Evolutionary conservation across 1,140 invertebrate species (phyloP), one percentile per base, ranked within the genome.

Genomic region (Tetragnatha versicolor): DNA sequence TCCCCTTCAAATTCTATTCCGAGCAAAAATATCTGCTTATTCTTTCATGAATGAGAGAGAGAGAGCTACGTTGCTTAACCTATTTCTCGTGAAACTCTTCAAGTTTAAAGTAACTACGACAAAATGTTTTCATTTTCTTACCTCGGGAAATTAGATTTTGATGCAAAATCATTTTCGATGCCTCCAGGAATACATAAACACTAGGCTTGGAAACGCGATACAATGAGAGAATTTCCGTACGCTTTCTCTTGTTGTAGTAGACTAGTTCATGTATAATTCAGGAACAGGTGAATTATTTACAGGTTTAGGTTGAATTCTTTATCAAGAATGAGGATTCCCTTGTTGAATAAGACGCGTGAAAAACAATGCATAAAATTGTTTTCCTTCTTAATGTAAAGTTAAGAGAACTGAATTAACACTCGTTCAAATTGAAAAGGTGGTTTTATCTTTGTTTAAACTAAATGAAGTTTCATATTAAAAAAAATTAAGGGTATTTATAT

Each of bases 91-190:
- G n/a, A n/a, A n/a, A n/a, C n/a, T n/a, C n/a, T n/a, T n/a, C n/a
- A n/a, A n/a, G n/a, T n/a, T n/a, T n/a, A n/a, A n/a, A n/a, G n/a
- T n/a, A n/a, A n/a, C n/a, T n/a, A n/a, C n/a, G n/a, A n/a, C n/a
- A n/a, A n/a, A n/a, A n/a, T n/a, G n/a, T n/a, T n/a, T n/a, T n/a
- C n/a, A n/a, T n/a, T n/a, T n/a, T n/a, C n/a, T n/a, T n/a, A n/a
- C n/a, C n/a, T n/a, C n/a, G n/a, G 55, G 55, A 58, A 58, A 58
- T 58, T 58, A 58, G 55, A 58, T 58, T 58, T 58, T 58, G 55
- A 58, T 58, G 55, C 55, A 58, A 58, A 58, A 58, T 58, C 55
- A 58, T 58, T 33, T 58, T 58, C 35, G 55, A 58, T 58, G 55
- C 55, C 55, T 58, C 1, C n/a, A n/a, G n/a, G n/a, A n/a, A n/a